phyloP scores from a whole-genome alignment of 1,140 invertebrate genomes.

The Triops cancriformis region DNA sequence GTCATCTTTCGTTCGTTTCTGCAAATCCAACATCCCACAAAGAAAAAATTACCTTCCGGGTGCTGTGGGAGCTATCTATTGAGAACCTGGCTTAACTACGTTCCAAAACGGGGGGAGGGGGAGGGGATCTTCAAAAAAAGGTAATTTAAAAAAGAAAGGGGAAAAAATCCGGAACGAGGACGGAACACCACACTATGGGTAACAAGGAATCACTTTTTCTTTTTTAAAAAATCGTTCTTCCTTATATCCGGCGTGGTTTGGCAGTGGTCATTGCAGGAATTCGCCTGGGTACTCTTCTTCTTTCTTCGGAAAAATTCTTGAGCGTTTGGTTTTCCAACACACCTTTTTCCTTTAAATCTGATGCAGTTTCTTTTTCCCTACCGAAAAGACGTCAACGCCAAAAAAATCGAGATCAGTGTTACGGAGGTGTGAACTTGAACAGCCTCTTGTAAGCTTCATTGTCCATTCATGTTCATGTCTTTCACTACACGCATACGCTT shows the following conservation, averaged over 20 bases:
- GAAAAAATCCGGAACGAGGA: neutral
- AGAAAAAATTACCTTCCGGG: too few relatives aligned
- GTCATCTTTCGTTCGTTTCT: too few relatives aligned
- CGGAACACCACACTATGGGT: neutral
- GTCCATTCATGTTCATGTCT: neutral
- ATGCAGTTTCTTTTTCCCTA: neutral
- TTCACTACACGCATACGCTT: neutral
- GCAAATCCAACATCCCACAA: too few relatives aligned
- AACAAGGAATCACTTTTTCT: neutral
- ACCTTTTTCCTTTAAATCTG: neutral
- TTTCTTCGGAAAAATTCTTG: neutral
- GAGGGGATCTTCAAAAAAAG: neutral
- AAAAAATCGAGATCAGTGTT: neutral
- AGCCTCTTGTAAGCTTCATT: neutral
- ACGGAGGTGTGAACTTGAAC: conserved; percentile 3
- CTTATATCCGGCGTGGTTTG: neutral
- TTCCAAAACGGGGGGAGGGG: too few relatives aligned
- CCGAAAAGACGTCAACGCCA: neutral
- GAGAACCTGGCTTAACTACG: too few relatives aligned
- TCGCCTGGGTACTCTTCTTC: neutral
- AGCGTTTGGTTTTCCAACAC: neutral
- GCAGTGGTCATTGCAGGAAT: neutral
- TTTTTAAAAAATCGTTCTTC: neutral
- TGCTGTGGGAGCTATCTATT: too few relatives aligned
- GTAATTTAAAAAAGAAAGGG: neutral